Evolutionary conservation across 1,140 invertebrate species (phyloP).

Genomic region (Rhyzopertha dominica): DNA sequence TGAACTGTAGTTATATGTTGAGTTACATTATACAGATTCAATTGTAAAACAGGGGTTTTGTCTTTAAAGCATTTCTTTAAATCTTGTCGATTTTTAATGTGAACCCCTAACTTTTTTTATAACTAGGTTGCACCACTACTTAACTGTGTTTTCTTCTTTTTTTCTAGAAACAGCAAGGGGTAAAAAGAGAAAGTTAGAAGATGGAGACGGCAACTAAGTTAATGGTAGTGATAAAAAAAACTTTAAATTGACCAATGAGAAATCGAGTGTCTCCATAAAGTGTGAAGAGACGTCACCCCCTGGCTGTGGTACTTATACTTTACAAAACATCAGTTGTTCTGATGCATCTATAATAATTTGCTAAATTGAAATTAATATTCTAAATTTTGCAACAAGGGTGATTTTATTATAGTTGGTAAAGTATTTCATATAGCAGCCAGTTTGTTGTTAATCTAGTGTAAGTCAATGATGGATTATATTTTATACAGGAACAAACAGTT

Average conservation of each 20-base stretch:
- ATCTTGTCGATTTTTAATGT: too few species aligned
- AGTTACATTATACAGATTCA: too few species aligned
- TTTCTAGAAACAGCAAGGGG: constrained; percentile 48
- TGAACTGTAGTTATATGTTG: too few species aligned
- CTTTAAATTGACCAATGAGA: constrained; percentile 30
- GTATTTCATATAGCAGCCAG: constrained; percentile 28
- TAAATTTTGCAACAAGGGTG: constrained; percentile 8
- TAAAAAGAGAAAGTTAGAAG: constrained; percentile 69
- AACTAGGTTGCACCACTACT: neutral
- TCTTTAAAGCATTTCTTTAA: too few species aligned
- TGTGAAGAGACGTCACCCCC: constrained; percentile 29
- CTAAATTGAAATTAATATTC: constrained; percentile 12
- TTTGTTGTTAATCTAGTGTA: constrained; percentile 27
- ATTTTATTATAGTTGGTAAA: constrained; percentile 22
- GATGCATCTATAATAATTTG: constrained; percentile 16
- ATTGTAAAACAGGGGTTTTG: too few species aligned
- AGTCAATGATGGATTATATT: constrained; percentile 28
- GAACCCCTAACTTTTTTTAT: constrained; percentile 3
- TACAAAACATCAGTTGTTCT: constrained; percentile 20
- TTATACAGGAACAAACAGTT: constrained; percentile 24
- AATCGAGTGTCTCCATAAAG: constrained; percentile 29
- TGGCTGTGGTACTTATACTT: constrained; percentile 40
- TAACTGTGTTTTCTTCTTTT: constrained; percentile 8
- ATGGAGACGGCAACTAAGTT: constrained; percentile 46
- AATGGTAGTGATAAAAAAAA: constrained; percentile 32